Percentiles rank a stretch among this genome's conserved stretches.
Evolutionary conservation across 2,113 vertebrate genomes (phyloP).

Genomic region (Tretioscincus oriximinensis): DNA sequence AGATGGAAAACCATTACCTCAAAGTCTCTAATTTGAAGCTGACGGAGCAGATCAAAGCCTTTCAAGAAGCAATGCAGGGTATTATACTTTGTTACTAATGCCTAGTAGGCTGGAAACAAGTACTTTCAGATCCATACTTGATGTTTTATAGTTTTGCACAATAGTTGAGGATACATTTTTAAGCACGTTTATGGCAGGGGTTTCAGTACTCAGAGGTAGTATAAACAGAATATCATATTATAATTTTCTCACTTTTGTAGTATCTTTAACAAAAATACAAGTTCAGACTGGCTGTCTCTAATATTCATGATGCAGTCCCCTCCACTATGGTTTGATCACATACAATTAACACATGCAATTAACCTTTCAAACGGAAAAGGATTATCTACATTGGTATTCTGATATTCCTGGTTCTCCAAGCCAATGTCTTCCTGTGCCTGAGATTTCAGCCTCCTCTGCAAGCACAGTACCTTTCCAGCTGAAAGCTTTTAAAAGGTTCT

Average conservation of each 20-base stretch:
- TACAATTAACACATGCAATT: constrained; percentile 5
- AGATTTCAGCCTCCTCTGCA: constrained; percentile 53
- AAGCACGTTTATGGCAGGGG: background rate
- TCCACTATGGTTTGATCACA: no score
- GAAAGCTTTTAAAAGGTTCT: constrained; percentile 51
- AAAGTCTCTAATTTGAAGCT: constrained; percentile 83
- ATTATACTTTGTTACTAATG: constrained; percentile 36
- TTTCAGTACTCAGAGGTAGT: background rate
- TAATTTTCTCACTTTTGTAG: background rate
- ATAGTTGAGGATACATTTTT: constrained; percentile 11
- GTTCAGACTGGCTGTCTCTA: background rate
- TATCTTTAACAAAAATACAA: background rate
- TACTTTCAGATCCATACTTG: constrained; percentile 8
- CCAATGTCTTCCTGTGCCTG: background rate
- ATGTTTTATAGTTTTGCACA: constrained; percentile 15
- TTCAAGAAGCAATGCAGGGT: constrained; percentile 88
- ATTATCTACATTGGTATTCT: background rate
- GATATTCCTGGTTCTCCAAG: constrained; percentile 19
- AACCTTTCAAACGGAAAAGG: constrained; percentile 4
- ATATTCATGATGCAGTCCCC: constrained; percentile 12
- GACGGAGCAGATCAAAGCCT: constrained; percentile 79
- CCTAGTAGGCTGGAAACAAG: background rate
- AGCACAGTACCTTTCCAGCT: constrained; percentile 40
- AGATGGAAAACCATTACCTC: constrained; percentile 89
- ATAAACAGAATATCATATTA: background rate